Evolutionary conservation across 2,888 invertebrate species (phyloP).

Genomic region (Aphidius colemani): DNA sequence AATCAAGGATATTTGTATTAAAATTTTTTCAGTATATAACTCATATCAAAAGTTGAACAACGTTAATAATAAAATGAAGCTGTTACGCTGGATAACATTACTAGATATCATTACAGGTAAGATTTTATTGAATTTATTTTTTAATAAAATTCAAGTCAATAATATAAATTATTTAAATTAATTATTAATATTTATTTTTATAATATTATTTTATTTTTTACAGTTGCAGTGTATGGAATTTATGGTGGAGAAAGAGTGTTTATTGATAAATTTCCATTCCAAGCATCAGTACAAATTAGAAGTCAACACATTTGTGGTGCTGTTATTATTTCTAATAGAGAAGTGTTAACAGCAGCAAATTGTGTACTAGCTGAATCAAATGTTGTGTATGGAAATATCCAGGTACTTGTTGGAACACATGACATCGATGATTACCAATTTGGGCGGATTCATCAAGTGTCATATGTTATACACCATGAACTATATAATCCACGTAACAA

Average conservation of each 20-base stretch:
- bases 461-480: not conserved
- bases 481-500: not conserved
- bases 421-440: no score
- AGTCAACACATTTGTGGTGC: conserved; percentile 35
- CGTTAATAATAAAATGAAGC: no score
- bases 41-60: no score
- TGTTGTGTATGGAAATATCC: not conserved
- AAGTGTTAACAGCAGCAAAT: conserved; percentile 41
- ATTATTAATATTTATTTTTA: no score
- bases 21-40: no score
- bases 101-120: no score
- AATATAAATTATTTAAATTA: no score
- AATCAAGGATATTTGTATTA: no score
- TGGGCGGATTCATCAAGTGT: not conserved
- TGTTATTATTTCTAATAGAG: conserved; percentile 29
- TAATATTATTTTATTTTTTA: no score
- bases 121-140: no score
- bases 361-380: conserved; percentile 23
- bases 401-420: conserved; percentile 15
- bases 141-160: no score
- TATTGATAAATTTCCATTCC: conserved; percentile 33
- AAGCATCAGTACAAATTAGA: conserved; percentile 33
- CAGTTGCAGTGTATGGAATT: conserved; percentile 13
- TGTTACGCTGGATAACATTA: no score
- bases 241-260: conserved; percentile 27